These are phyloP conservation scores for Drosophila neoperkinsi DNA, from an alignment of 2,888 invertebrate genomes.

Conservation along the genomic window DNA sequence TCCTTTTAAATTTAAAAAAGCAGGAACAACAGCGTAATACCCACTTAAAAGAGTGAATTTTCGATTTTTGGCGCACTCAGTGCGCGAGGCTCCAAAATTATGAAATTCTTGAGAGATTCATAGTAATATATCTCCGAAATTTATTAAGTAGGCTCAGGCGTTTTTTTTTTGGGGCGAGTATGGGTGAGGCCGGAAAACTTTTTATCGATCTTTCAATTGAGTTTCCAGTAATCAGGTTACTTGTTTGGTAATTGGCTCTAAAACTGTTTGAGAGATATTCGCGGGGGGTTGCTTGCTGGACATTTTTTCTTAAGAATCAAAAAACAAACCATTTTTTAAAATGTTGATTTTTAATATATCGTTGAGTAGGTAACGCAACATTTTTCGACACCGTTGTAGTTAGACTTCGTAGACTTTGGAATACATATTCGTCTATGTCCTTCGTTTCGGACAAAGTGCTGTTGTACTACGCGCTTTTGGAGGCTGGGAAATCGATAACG, in stretches of 20 bases:
- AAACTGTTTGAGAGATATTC: background rate
- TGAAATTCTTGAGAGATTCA: background rate
- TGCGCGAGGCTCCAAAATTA: background rate
- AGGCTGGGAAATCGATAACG: background rate
- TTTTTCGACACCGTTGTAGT: no score
- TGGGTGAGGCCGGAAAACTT: background rate
- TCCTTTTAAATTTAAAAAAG: background rate
- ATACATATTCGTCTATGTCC: no score
- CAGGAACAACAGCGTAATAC: background rate
- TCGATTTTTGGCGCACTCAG: background rate
- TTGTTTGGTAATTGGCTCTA: background rate
- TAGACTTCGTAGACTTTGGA: no score
- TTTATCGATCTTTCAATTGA: background rate
- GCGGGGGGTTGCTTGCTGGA: background rate
- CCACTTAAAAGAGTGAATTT: background rate
- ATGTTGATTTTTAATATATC: no score
- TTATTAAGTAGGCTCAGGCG: background rate
- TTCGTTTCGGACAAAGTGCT: no score
- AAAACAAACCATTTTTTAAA: no score
- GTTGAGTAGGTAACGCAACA: no score
- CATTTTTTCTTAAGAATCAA: no score
- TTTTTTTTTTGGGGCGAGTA: background rate
- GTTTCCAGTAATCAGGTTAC: background rate
- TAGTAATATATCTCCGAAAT: background rate
- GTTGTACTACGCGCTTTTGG: background rate